Evolutionary conservation across 2,888 invertebrate genomes (phyloP), one percentile per base, ranked within the genome.

Genomic region (Apamea sordens): DNA sequence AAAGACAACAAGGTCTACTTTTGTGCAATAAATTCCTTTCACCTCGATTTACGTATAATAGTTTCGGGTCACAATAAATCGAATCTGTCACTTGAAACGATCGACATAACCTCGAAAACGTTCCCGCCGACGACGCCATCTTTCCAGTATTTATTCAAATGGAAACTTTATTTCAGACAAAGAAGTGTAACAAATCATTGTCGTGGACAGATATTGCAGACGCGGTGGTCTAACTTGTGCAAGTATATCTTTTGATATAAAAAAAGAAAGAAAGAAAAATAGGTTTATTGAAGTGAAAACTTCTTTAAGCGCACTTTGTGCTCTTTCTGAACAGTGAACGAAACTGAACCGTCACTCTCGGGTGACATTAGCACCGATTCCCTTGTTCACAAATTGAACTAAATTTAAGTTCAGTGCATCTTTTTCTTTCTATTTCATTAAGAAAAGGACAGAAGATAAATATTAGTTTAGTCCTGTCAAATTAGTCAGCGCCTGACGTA

Each of bases 61-160:
- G 71, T 74, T 70, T 64, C 11, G 50, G 71, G 71, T 67, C 53
- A 69, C 61, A 84, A 68, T 84, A 82, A 82, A 82, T 82, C 79
- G 81, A 82, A 78, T 79, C 61, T 82, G 81, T 78, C 79, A 72
- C 47, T 56, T 72, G 56, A 68, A 82, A 84, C 85, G 82, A 64
- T 64, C 73, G 80, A 53, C 50, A 28, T 28, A 68, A 71, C 67
- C 15, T 61, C 59, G 79, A 61, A 68, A 79, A 68, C 41, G 32
- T 15, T 53, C 67, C 0, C 4, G 13, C 10, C 10, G 65, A 10
- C 10, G 65, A 10, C 50, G 71, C 67, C 53, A 72, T 84, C 41
- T 61, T 70, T 77, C 53, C 47, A 56, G 53, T 77, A 71, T 81
- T 83, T 71, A 81, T 83, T 81, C 61, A 77, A 71, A 81, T 47